These are phyloP conservation scores for Scrobipalpa atriplicella DNA, from an alignment of 2,888 invertebrate species.

Conservation along the genomic window DNA sequence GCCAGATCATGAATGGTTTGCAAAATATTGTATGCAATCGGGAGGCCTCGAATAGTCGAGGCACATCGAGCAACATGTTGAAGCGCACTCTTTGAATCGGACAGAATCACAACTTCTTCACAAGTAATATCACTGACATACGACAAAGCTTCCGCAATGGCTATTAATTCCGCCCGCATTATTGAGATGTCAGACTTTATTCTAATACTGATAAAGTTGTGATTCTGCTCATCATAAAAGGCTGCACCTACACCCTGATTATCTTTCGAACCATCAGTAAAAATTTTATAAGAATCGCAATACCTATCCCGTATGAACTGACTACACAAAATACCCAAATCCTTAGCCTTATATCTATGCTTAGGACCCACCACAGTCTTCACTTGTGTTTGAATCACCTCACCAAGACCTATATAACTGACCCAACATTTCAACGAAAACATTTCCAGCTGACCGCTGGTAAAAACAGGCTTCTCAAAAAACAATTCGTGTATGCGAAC, in stretches of 20 bases:
- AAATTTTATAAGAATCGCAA: slow-evolving; percentile 26
- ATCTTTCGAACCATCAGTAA: slow-evolving; percentile 34
- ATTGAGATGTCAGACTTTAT: background rate
- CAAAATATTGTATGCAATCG: slow-evolving; percentile 7
- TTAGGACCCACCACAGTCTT: background rate
- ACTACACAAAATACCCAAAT: background rate
- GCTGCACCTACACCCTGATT: slow-evolving; percentile 28
- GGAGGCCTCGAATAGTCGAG: background rate
- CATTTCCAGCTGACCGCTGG: slow-evolving; percentile 30
- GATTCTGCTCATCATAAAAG: slow-evolving; percentile 25
- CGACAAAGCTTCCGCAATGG: slow-evolving; percentile 4
- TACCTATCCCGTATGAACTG: slow-evolving; percentile 20
- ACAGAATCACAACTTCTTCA: background rate
- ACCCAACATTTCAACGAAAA: slow-evolving; percentile 28
- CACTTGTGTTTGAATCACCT: slow-evolving; percentile 11
- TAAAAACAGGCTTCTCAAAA: slow-evolving; percentile 18
- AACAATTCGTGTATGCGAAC: slow-evolving; percentile 17
- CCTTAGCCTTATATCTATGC: background rate
- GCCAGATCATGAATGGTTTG: background rate
- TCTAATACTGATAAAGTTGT: background rate
- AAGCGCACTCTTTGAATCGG: background rate
- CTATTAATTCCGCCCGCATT: slow-evolving; percentile 5
- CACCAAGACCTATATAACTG: slow-evolving; percentile 23
- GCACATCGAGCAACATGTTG: slow-evolving; percentile 16
- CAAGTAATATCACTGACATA: background rate